Evolutionary conservation across 2,113 vertebrate genomes (phyloP).

Genomic region (Numenius arquata): DNA sequence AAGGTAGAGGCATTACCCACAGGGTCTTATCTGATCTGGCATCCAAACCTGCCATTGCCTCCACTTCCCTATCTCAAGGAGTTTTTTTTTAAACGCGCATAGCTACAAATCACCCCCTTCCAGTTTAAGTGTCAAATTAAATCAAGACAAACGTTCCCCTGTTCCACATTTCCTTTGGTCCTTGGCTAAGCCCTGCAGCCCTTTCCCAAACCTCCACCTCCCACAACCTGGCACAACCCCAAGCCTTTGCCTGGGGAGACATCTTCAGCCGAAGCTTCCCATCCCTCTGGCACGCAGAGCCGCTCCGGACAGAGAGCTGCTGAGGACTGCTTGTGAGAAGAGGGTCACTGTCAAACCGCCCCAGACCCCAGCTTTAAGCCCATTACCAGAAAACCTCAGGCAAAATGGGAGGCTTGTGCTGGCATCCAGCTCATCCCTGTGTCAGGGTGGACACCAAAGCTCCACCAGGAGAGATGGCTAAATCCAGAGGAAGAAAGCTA

Average conservation of each 20-base stretch:
- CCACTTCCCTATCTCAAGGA: constrained; percentile 44
- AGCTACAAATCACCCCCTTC: constrained; percentile 58
- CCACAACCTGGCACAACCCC: constrained; percentile 49
- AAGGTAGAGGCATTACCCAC: constrained; percentile 57
- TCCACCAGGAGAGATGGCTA: neutral
- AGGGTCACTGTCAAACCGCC: neutral
- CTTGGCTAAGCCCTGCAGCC: constrained; percentile 48
- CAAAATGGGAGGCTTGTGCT: neutral
- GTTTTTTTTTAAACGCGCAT: constrained; percentile 9
- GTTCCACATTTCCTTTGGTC: constrained; percentile 52
- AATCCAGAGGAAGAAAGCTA: neutral
- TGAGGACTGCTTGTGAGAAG: neutral
- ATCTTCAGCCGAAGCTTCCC: constrained; percentile 43
- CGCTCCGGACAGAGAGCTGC: neutral
- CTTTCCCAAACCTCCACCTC: constrained; percentile 58
- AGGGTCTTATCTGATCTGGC: constrained; percentile 64
- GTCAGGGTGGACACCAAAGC: neutral
- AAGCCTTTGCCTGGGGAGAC: constrained; percentile 45
- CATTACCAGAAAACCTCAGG: neutral
- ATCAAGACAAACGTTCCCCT: constrained; percentile 62
- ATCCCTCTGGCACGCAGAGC: neutral
- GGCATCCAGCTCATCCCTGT: neutral
- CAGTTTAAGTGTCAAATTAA: constrained; percentile 63
- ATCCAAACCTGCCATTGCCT: constrained; percentile 45
- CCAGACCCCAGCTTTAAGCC: neutral